phyloP scores from a whole-genome alignment of 2,888 invertebrate species.

The Hirtodrosophila confusa region DNA sequence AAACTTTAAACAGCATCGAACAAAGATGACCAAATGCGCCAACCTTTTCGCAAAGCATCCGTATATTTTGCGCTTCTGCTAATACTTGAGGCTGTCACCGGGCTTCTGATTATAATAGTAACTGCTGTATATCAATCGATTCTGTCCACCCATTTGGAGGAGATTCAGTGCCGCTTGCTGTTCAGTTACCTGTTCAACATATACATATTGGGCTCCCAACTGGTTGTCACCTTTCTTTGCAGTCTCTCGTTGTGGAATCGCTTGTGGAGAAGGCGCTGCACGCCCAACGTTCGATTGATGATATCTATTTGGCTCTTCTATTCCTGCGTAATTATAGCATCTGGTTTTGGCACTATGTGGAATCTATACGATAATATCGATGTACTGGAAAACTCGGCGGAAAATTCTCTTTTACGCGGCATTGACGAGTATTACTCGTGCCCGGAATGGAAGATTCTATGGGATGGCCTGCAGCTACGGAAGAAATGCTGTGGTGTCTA shows the following conservation, averaged over 20 bases:
- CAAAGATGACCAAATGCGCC: conserved; percentile 80
- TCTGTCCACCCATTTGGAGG: conserved; percentile 66
- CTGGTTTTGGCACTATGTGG: conserved; percentile 74
- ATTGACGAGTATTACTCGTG: conserved; percentile 81
- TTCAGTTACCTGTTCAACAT: conserved; percentile 66
- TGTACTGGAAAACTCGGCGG: conserved; percentile 59
- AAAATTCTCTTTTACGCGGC: conserved; percentile 74
- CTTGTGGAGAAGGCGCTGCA: conserved; percentile 71
- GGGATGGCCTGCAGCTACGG: conserved; percentile 81
- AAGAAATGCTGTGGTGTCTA: conserved; percentile 82
- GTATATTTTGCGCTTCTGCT: conserved; percentile 67
- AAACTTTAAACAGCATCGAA: conserved; percentile 17
- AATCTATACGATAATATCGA: conserved; percentile 59
- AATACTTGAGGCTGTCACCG: conserved; percentile 68
- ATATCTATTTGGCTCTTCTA: conserved; percentile 77
- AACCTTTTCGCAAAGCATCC: conserved; percentile 75
- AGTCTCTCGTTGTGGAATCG: conserved; percentile 75
- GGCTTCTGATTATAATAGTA: conserved; percentile 65
- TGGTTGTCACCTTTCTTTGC: conserved; percentile 67
- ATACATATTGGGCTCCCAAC: conserved; percentile 72
- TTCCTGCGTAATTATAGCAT: conserved; percentile 68
- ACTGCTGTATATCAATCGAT: conserved; percentile 68
- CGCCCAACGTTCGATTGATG: conserved; percentile 69
- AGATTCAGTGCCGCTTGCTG: conserved; percentile 60
- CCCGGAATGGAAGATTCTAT: conserved; percentile 82